A percentile compares a stretch with the other conserved stretches of the same genome.
Conservation (phyloP, 2,113 vertebrate genomes). For the Apistogramma diplotaenia region DNA sequence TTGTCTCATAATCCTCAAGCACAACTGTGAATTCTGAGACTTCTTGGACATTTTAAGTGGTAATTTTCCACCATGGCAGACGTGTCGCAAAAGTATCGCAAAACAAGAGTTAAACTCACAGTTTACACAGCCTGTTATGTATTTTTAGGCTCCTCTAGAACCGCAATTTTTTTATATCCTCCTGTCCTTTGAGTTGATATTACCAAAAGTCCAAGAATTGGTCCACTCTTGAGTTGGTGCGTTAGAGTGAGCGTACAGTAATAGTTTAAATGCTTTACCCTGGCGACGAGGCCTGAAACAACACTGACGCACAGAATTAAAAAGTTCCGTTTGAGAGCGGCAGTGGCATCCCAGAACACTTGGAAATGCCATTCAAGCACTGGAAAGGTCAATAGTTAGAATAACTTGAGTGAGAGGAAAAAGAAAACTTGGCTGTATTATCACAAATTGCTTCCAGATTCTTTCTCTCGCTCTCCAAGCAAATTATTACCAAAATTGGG, state of each 20-base stretch:
- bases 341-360: slow-evolving; percentile 69
- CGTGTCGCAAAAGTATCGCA: not conserved
- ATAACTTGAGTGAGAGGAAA: slow-evolving; percentile 77
- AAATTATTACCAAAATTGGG: slow-evolving; percentile 79
- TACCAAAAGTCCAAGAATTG: not conserved
- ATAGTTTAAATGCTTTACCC: slow-evolving; percentile 62
- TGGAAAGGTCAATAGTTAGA: slow-evolving; percentile 83
- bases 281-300: slow-evolving; percentile 69
- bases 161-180: not conserved
- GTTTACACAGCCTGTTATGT: not conserved
- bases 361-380: slow-evolving; percentile 78
- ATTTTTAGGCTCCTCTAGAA: not conserved
- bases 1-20: not conserved
- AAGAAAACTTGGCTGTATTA: slow-evolving; percentile 67
- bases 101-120: not conserved
- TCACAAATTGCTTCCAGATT: slow-evolving; percentile 83
- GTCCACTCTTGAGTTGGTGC: not conserved
- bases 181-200: not conserved
- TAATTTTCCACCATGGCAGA: not conserved
- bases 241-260: slow-evolving; percentile 35
- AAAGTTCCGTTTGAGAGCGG: slow-evolving; percentile 72
- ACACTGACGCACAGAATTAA: slow-evolving; percentile 73
- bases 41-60: not conserved
- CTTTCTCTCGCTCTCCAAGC: slow-evolving; percentile 51
- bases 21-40: not conserved